Base-by-base conservation (phyloP, 2,888 invertebrate genomes). In the Acrobasis suavella region DNA sequence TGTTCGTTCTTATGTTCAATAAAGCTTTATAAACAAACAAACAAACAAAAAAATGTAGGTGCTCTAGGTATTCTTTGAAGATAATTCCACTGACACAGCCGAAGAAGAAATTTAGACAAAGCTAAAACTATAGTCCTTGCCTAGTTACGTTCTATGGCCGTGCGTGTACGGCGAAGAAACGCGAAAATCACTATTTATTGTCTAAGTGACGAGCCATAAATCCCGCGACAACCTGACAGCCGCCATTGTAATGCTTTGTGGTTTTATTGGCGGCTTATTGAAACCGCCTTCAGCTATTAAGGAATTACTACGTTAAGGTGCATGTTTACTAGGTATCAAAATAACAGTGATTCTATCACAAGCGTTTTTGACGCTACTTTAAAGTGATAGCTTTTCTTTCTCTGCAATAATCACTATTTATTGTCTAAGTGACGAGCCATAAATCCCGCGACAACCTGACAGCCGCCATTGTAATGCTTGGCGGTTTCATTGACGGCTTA, bases 101-200 rank as follows among this genome's bases (percentile, higher is more conserved):
- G 32, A 32, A 32, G 32, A 32, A 32, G 32, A 32, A 32, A 8
- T 32, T 2, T 32, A 42, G 42, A 10, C 12, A 12, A 14, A 46
- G 46, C 6, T 17, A 9, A 61, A 12, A 10, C 51, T 37, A 15
- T 55, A 32, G 22, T 32, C 56, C 62, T 9, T 39, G 22, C 55
- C 58, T 32, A 2, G 67, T 77, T 82, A 85, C 86, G 66, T 83
- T 62, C 81, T 83, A 77, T 39, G 58, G 10, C 73, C 58, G 63
- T 74, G 81, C 85, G 80, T 83, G 80, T 75, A 77, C 78, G 78
- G 70, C 66, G 72, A 77, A 81, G 85, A 85, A 86, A 89, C 85
- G 87, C 80, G 89, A 89, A 91, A 91, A 89, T 90, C 89, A 87
- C 85, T 85, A 91, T 91, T 90, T 91, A 91, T 91, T 89, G 88